Conservation (phyloP, 2,888 invertebrate genomes). For the Suillia variegata region DNA sequence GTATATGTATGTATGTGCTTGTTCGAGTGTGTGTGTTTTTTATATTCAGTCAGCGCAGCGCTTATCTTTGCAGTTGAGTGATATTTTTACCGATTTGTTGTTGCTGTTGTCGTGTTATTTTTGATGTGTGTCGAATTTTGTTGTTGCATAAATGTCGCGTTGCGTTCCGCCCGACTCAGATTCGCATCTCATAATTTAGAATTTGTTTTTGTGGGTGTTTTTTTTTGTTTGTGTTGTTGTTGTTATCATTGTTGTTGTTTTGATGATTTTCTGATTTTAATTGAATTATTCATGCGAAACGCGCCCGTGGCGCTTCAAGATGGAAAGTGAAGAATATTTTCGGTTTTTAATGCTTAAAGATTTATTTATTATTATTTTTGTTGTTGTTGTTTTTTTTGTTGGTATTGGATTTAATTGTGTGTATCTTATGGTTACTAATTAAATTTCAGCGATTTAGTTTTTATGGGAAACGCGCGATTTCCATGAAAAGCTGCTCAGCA, state of each 20-base stretch:
- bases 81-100: background rate
- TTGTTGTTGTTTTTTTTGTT: too few relatives aligned
- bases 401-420: too few relatives aligned
- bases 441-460: too few relatives aligned
- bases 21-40: background rate
- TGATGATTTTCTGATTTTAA: background rate
- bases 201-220: constrained; percentile 4
- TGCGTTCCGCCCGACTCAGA: background rate
- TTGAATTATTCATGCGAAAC: constrained; percentile 9
- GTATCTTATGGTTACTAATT: too few relatives aligned
- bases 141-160: background rate
- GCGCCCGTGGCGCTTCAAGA: background rate
- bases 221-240: too few relatives aligned
- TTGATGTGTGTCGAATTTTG: background rate
- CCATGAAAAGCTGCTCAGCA: too few relatives aligned
- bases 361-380: too few relatives aligned
- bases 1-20: background rate
- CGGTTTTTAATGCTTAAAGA: too few relatives aligned
- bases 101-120: background rate
- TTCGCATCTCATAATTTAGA: background rate
- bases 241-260: constrained; percentile 2
- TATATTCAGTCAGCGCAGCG: background rate
- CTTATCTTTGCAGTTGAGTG: constrained; percentile 14
- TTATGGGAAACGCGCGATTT: too few relatives aligned
- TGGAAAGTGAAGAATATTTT: too few relatives aligned